Evolutionary conservation across 1,140 invertebrate genomes (phyloP).

Genomic region (Brachionus plicatilis): DNA sequence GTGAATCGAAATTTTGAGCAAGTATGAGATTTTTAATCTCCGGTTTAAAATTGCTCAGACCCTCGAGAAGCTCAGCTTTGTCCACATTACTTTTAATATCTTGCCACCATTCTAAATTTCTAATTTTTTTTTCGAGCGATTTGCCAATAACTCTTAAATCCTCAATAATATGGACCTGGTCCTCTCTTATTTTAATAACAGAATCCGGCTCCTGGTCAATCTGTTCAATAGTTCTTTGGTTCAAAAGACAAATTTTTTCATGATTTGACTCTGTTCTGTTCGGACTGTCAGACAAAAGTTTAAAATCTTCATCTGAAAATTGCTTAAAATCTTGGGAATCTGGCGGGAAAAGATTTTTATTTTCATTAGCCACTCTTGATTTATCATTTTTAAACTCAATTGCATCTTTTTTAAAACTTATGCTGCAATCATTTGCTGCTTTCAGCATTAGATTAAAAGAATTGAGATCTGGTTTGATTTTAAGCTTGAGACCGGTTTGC

Average conservation of each 20-base stretch:
- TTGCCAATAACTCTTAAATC: neutral
- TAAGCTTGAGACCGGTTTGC: constrained; percentile 7
- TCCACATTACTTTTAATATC: constrained; percentile 24
- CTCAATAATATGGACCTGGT: constrained; percentile 12
- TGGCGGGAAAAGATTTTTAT: constrained; percentile 4
- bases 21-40: constrained; percentile 23
- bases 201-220: neutral
- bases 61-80: neutral
- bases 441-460: constrained; percentile 15
- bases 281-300: neutral
- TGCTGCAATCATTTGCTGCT: constrained; percentile 28
- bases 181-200: neutral
- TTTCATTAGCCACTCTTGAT: neutral
- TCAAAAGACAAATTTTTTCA: neutral
- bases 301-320: neutral
- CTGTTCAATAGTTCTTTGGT: neutral
- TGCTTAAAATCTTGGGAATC: neutral
- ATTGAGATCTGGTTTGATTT: neutral
- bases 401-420: neutral
- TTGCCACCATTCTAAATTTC: constrained; percentile 39
- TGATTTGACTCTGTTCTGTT: neutral
- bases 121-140: neutral
- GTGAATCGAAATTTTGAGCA: neutral
- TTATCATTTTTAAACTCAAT: neutral
- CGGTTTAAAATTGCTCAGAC: constrained; percentile 16